Conservation (phyloP, 2,888 invertebrate species). For the Laspeyria flexula region DNA sequence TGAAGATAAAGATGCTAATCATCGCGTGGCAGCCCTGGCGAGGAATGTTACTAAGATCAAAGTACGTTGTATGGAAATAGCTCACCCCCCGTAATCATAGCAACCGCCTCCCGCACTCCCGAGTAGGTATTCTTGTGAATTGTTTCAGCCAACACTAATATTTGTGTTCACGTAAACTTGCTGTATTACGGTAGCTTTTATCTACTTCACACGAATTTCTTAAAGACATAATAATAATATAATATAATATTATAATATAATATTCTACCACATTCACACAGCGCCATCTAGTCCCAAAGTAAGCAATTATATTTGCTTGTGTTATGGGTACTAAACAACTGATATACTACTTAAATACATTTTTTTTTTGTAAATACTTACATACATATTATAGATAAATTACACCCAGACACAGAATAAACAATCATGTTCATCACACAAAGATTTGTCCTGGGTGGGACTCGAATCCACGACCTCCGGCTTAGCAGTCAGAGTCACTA, state of each 20-base stretch:
- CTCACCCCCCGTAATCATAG: slow-evolving; percentile 60
- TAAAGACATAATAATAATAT: background rate
- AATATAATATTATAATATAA: background rate
- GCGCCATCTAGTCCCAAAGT: no score
- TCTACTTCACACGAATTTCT: background rate
- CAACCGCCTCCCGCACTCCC: slow-evolving; percentile 60
- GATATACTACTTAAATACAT: no score
- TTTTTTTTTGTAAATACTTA: no score
- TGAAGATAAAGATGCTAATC: background rate
- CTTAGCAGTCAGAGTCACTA: no score
- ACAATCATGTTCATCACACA: no score
- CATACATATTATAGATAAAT: no score
- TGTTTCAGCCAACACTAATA: slow-evolving; percentile 12
- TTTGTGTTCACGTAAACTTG: slow-evolving; percentile 18
- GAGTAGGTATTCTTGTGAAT: slow-evolving; percentile 23
- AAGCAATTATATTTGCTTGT: no score
- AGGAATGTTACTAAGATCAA: slow-evolving; percentile 55
- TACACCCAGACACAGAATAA: no score
- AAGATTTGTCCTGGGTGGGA: no score
- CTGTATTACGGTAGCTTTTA: background rate
- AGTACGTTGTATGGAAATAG: slow-evolving; percentile 58
- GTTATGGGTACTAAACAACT: no score
- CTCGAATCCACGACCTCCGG: no score
- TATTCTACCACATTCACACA: no score
- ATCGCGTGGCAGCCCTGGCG: slow-evolving; percentile 37